A percentile compares a stretch with the other conserved stretches of the same genome.
Evolutionary conservation across 2,888 invertebrate genomes (phyloP).

Genomic region (Apoderus coryli): DNA sequence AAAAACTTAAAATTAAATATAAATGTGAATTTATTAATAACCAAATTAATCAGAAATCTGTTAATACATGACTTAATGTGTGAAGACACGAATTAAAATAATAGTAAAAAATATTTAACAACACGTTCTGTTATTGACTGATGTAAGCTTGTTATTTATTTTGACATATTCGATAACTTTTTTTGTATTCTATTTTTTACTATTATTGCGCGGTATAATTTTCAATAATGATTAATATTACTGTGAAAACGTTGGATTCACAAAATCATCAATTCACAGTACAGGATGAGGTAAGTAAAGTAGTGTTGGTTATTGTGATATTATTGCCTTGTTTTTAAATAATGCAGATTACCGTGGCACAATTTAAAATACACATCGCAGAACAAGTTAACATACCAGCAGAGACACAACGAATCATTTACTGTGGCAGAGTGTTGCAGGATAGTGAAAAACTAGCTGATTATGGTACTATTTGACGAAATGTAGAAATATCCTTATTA

Average conservation of each 20-base stretch:
- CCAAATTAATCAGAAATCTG: too few relatives aligned
- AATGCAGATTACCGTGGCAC: slow-evolving; percentile 59
- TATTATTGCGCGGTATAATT: too few relatives aligned
- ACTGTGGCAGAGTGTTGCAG: slow-evolving; percentile 83
- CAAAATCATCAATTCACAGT: slow-evolving; percentile 69
- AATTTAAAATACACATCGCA: slow-evolving; percentile 67
- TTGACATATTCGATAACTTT: too few relatives aligned
- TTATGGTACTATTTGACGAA: slow-evolving; percentile 47
- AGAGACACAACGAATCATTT: slow-evolving; percentile 79
- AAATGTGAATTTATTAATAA: too few relatives aligned
- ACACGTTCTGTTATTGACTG: too few relatives aligned
- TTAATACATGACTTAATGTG: too few relatives aligned
- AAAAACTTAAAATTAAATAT: too few relatives aligned
- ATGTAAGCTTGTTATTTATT: too few relatives aligned
- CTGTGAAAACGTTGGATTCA: slow-evolving; percentile 81
- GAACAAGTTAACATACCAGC: slow-evolving; percentile 65
- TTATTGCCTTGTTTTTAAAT: too few relatives aligned
- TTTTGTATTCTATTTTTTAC: too few relatives aligned
- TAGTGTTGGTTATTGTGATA: neutral
- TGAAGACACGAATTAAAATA: too few relatives aligned
- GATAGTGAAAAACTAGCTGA: slow-evolving; percentile 76
- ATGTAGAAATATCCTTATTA: slow-evolving; percentile 4
- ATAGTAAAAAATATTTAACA: too few relatives aligned
- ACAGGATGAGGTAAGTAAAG: slow-evolving; percentile 66
- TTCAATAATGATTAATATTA: slow-evolving; percentile 78